phyloP scores from a whole-genome alignment of 2,888 invertebrate genomes.

The Paralinhomoeus sp. region DNA sequence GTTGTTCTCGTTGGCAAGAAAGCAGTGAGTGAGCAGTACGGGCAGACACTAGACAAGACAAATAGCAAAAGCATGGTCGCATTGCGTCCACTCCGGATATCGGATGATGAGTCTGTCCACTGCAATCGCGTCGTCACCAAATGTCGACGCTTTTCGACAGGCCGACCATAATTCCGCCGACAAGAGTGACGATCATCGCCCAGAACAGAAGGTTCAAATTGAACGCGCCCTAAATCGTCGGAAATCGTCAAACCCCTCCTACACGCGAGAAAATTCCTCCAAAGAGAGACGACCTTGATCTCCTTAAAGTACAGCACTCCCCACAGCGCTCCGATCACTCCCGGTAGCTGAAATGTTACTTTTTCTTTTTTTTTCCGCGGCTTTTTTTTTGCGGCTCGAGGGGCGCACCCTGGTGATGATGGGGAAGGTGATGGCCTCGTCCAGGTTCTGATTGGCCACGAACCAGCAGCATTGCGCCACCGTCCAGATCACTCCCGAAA shows the following conservation, averaged over 20 bases:
- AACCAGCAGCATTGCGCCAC: slow-evolving; percentile 31
- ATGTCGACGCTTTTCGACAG: no score
- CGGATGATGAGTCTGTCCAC: no score
- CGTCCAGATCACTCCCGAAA: slow-evolving; percentile 32
- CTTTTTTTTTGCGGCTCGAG: no score
- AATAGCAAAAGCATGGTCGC: no score
- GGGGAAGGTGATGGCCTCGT: slow-evolving; percentile 32
- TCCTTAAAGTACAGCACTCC: slow-evolving; percentile 31
- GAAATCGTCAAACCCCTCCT: not conserved
- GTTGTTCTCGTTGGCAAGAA: no score
- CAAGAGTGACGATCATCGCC: slow-evolving; percentile 17
- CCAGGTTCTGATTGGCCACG: slow-evolving; percentile 30
- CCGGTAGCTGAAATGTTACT: slow-evolving; percentile 24
- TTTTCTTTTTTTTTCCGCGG: no score
- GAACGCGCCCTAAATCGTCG: slow-evolving; percentile 15
- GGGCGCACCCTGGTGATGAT: slow-evolving; percentile 26
- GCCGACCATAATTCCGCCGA: no score
- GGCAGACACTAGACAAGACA: no score
- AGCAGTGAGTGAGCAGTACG: no score
- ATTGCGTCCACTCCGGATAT: no score
- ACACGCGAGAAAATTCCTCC: not conserved
- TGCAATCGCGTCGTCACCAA: no score
- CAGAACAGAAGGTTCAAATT: slow-evolving; percentile 17
- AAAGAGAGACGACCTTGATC: slow-evolving; percentile 21
- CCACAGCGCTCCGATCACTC: slow-evolving; percentile 29